Conservation (phyloP, 2,888 invertebrate genomes). For the Pachymerium ferrugineum region DNA sequence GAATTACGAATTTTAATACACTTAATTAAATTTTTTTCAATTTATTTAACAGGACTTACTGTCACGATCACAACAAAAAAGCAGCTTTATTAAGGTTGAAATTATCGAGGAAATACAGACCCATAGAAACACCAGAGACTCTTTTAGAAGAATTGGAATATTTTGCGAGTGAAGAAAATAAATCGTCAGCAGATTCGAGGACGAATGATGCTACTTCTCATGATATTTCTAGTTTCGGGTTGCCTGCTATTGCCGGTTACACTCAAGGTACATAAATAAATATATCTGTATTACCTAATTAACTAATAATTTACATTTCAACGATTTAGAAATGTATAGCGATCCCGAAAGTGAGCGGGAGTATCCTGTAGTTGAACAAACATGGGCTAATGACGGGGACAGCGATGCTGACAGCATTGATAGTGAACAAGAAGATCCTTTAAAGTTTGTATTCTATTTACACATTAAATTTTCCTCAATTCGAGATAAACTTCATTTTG, state of each 20-base stretch:
- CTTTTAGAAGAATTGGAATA: constrained; percentile 61
- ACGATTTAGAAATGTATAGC: constrained; percentile 58
- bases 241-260: constrained; percentile 6
- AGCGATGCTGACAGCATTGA: constrained; percentile 73
- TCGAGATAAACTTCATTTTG: constrained; percentile 48
- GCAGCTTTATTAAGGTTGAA: constrained; percentile 60
- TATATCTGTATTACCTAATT: neutral
- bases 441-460: constrained; percentile 58
- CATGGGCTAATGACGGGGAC: constrained; percentile 60
- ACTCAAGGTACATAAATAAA: neutral
- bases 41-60: constrained; percentile 48
- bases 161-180: constrained; percentile 33
- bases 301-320: neutral
- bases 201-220: neutral
- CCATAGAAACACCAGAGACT: constrained; percentile 62
- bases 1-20: neutral
- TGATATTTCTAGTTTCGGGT: constrained; percentile 6
- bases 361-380: constrained; percentile 54
- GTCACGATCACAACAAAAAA: constrained; percentile 63
- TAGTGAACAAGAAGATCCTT: constrained; percentile 66
- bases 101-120: constrained; percentile 57
- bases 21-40: neutral
- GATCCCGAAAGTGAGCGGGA: constrained; percentile 71
- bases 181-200: neutral
- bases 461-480: neutral